These are phyloP conservation scores for Oedothorax gibbosus DNA, from an alignment of 1,140 invertebrate species.

Conservation along the genomic window DNA sequence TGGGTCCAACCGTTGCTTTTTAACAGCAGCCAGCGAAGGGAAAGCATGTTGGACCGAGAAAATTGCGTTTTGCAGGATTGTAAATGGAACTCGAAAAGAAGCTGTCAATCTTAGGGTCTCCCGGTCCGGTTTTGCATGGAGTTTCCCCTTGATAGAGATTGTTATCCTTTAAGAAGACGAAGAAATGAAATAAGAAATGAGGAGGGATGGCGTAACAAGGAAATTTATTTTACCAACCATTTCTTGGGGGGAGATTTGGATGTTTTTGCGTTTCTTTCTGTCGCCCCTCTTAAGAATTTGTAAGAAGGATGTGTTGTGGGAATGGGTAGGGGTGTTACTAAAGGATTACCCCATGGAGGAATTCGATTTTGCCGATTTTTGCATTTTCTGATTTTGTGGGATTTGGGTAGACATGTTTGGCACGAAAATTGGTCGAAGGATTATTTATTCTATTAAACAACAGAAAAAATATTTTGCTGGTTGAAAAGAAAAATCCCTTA, in stretches of 20 bases:
- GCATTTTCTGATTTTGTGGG: too few relatives aligned
- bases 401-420: too few relatives aligned
- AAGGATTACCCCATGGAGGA: too few relatives aligned
- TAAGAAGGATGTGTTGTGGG: background rate
- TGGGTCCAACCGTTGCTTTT: conserved; percentile 56
- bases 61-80: conserved; percentile 59
- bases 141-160: conserved; percentile 53
- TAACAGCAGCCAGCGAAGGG: conserved; percentile 27
- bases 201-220: conserved; percentile 52
- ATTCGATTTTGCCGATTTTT: background rate
- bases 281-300: conserved; percentile 28
- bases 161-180: conserved; percentile 54
- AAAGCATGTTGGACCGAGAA: conserved; percentile 55
- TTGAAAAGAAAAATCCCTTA: too few relatives aligned
- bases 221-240: conserved; percentile 52
- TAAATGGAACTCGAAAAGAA: conserved; percentile 58
- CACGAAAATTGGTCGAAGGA: too few relatives aligned
- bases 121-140: conserved; percentile 8
- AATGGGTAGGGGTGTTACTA: too few relatives aligned
- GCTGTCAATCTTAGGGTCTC: conserved; percentile 52
- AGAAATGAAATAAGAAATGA: conserved; percentile 58
- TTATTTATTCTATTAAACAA: too few relatives aligned
- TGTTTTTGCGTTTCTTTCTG: background rate
- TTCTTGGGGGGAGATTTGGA: conserved; percentile 26
- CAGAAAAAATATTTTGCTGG: too few relatives aligned